Base-by-base conservation (phyloP, 2,797 vertebrate species). In the Alfaro cultratus region DNA sequence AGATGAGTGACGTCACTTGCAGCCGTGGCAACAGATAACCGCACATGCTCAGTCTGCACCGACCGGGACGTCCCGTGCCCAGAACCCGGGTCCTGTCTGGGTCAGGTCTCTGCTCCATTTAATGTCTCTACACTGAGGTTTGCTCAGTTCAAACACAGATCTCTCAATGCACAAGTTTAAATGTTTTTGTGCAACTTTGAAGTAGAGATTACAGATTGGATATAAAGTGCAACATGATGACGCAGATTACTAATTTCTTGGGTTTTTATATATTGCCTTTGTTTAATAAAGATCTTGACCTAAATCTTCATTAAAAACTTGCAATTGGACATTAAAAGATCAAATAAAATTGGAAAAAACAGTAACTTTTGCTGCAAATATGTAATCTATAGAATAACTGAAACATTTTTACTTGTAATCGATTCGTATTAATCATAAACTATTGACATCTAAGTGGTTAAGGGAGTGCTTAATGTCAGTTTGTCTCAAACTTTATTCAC, bases 1-100 rank as follows among this genome's bases (percentile, higher is more conserved):
- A 78, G 18, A 16, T 53, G 39, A 71, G 43, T 85, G 90, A 93
- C 73, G 72, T 89, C 83, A 83, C 64, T 77, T 39, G 43, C 67
- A 21, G 83, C 79, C 18, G 55, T 81, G 23, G 39, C 36, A 43
- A 10, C 51, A 43, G 74, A 46, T 46, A n/a, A 31, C 45, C 43
- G 68, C 62, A 26, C 76, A 49, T 4, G n/a, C 80, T 81, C 64
- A 67, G 57, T 77, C 75, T 0, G 31, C 53, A 29, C 68, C 26
- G 41, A 5, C 68, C 49, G 16, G 75, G 47, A 31, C 26, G 41
- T 73, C 43, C 51, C 70, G 46, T 15, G 4, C 4, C 21, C 31
- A 36, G 47, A 18, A 26, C 31, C 36, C 18, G 9, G 36, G 64
- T 68, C 21, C 11, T 29, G 41, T 71, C 68, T 45, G 68, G 21